phyloP scores from a whole-genome alignment of 2,888 invertebrate genomes.

The Spilosoma lubricipeda region DNA sequence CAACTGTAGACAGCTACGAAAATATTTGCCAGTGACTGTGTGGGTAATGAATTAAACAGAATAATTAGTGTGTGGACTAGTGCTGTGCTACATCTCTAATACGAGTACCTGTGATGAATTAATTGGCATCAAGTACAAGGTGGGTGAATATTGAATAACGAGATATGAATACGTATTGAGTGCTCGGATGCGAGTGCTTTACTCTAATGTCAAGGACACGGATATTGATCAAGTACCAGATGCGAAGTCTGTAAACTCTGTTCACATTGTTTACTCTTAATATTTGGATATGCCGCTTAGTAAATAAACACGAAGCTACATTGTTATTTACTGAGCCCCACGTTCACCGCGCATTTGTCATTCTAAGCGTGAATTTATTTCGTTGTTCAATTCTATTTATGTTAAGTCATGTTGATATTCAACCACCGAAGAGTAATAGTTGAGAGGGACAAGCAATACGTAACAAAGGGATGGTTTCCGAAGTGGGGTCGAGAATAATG shows the following conservation, averaged over 20 bases:
- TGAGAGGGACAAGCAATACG: constrained; percentile 56
- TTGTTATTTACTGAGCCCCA: constrained; percentile 36
- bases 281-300: constrained; percentile 29
- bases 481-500: constrained; percentile 73
- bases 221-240: constrained; percentile 76
- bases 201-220: constrained; percentile 82
- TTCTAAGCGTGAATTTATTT: constrained; percentile 21
- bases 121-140: constrained; percentile 59
- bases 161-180: constrained; percentile 64
- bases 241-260: constrained; percentile 37
- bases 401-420: constrained; percentile 17
- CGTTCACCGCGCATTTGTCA: constrained; percentile 20
- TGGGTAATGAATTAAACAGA: constrained; percentile 56
- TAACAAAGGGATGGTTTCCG: constrained; percentile 70
- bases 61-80: constrained; percentile 61
- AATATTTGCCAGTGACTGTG: constrained; percentile 64
- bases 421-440: constrained; percentile 25
- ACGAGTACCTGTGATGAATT: constrained; percentile 48
- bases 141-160: constrained; percentile 72
- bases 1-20: constrained; percentile 68
- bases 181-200: constrained; percentile 57
- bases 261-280: constrained; percentile 39
- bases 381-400: constrained; percentile 20
- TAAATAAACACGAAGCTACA: constrained; percentile 1
- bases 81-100: constrained; percentile 58